These are phyloP conservation scores for Lycaena phlaeas DNA, from an alignment of 2,888 invertebrate genomes.

Conservation along the genomic window DNA sequence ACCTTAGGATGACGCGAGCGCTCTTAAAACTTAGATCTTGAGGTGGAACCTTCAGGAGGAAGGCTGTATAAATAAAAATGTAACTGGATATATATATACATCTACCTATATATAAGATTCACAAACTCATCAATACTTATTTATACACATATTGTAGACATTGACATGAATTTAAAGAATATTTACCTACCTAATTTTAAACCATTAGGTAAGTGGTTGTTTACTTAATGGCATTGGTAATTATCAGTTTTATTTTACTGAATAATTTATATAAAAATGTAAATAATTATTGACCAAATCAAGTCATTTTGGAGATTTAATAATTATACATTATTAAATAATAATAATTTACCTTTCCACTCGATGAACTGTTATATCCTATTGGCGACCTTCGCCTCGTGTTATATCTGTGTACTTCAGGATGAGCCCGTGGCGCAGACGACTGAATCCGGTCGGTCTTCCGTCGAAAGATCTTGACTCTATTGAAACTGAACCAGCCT, in stretches of 20 bases:
- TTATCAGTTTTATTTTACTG: no score
- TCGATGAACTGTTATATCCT: background rate
- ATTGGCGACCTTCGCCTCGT: background rate
- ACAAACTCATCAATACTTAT: background rate
- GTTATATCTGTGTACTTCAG: background rate
- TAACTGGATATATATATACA: background rate
- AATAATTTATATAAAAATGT: no score
- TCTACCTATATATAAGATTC: background rate
- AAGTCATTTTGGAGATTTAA: background rate
- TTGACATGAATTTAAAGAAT: background rate
- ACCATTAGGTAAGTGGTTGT: constrained; percentile 2
- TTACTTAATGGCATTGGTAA: background rate
- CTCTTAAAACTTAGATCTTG: background rate
- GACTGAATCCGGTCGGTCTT: background rate
- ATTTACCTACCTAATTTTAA: background rate
- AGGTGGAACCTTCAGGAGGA: constrained; percentile 1
- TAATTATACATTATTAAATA: no score
- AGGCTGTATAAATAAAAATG: background rate
- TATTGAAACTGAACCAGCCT: background rate
- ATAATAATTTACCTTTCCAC: no score
- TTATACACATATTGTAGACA: background rate
- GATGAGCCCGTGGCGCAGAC: background rate
- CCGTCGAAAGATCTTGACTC: background rate
- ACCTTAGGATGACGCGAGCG: background rate
- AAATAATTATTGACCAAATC: no score